Evolutionary conservation across 2,797 vertebrate genomes (phyloP).

Genomic region (Smutsia gigantea): DNA sequence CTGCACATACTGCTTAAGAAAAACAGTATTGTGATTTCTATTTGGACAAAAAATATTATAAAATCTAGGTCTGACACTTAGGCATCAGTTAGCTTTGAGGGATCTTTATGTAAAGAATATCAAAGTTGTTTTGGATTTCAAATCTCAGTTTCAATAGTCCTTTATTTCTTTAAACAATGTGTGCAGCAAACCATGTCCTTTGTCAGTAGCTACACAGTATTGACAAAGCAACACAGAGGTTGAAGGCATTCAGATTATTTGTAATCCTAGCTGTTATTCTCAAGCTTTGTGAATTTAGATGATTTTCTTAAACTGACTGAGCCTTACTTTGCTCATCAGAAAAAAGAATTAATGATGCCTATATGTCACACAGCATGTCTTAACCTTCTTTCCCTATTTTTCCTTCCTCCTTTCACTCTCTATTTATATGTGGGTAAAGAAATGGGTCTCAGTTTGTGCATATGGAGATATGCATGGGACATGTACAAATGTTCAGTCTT

Average conservation of each 20-base stretch:
- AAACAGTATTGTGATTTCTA: background rate
- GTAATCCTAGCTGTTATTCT: background rate
- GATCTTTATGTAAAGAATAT: background rate
- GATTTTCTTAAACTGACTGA: background rate
- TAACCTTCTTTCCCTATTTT: background rate
- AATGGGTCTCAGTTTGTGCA: background rate
- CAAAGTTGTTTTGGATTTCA: background rate
- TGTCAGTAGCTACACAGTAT: background rate
- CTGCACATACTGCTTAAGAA: background rate
- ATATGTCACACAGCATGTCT: accelerated
- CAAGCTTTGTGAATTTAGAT: background rate
- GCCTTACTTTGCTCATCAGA: background rate
- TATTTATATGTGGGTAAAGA: background rate
- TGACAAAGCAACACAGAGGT: background rate
- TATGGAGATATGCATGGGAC: background rate
- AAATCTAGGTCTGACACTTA: background rate
- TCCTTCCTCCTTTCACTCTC: background rate
- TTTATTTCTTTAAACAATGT: background rate
- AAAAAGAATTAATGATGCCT: background rate
- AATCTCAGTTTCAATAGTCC: background rate
- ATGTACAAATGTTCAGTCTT: background rate
- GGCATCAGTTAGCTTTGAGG: background rate
- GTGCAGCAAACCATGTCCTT: background rate
- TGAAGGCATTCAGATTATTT: background rate
- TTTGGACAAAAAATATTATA: background rate